A percentile compares a stretch with the other conserved stretches of the same genome.
Evolutionary conservation across 2,888 invertebrate species (phyloP).

Genomic region (Theretra japonica): DNA sequence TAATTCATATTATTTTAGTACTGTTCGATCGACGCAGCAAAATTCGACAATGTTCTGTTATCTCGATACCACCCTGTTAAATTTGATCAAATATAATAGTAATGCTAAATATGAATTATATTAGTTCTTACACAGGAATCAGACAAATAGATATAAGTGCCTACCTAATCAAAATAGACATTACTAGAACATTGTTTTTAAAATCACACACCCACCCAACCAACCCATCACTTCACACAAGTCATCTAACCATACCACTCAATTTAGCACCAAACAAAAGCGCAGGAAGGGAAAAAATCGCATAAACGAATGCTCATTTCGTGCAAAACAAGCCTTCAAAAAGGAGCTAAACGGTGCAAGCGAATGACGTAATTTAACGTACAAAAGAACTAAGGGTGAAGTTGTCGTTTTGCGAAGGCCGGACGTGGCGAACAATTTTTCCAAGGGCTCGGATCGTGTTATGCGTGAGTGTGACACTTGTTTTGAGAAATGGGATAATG

Average conservation of each 20-base stretch:
- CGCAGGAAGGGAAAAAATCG: not conserved
- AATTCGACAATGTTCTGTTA: too few species aligned
- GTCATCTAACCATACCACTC: not conserved
- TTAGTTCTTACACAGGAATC: too few species aligned
- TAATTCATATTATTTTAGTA: too few species aligned
- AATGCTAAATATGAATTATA: too few species aligned
- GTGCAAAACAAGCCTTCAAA: conserved; percentile 15
- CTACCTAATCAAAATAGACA: too few species aligned
- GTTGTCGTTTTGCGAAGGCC: conserved; percentile 49
- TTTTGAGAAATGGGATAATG: not conserved
- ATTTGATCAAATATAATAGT: too few species aligned
- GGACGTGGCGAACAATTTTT: conserved; percentile 45
- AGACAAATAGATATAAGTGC: too few species aligned
- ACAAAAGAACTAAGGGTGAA: conserved; percentile 50
- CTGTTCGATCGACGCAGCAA: too few species aligned
- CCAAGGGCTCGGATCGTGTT: conserved; percentile 39
- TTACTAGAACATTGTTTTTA: too few species aligned
- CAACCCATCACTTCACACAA: not conserved
- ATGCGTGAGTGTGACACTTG: conserved; percentile 34
- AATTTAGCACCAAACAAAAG: conserved; percentile 7
- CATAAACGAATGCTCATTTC: conserved; percentile 15
- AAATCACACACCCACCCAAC: not conserved
- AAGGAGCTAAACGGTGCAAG: conserved; percentile 19
- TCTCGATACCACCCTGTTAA: too few species aligned
- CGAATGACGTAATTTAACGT: conserved; percentile 31